Percentiles rank a stretch among this genome's conserved stretches.
These are phyloP conservation scores for Lasius fuliginosus DNA, from an alignment of 2,888 invertebrate species.

Conservation along the genomic window DNA sequence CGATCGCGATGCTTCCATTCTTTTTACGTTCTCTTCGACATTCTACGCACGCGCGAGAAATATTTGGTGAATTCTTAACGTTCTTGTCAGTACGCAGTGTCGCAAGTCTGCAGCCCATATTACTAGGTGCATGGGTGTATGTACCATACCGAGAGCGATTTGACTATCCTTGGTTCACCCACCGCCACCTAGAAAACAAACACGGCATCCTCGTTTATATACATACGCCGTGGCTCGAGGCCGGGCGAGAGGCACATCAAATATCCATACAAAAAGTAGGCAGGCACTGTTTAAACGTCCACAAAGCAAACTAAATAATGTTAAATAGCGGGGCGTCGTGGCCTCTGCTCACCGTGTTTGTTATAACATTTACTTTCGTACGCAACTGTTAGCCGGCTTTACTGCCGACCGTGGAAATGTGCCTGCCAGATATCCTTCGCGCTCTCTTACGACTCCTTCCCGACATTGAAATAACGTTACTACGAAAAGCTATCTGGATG, in stretches of 20 bases:
- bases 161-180: slow-evolving; percentile 65
- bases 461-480: slow-evolving; percentile 74
- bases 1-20: not conserved
- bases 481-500: slow-evolving; percentile 43
- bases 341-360: slow-evolving; percentile 81
- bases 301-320: slow-evolving; percentile 86
- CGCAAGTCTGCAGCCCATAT: slow-evolving; percentile 15
- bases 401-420: slow-evolving; percentile 82
- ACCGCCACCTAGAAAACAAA: slow-evolving; percentile 82
- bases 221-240: slow-evolving; percentile 66
- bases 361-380: slow-evolving; percentile 85
- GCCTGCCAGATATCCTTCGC: slow-evolving; percentile 83
- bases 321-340: slow-evolving; percentile 84
- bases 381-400: slow-evolving; percentile 82
- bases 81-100: slow-evolving; percentile 9
- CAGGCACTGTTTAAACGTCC: slow-evolving; percentile 84
- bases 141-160: slow-evolving; percentile 52
- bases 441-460: slow-evolving; percentile 77
- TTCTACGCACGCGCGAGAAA: not conserved
- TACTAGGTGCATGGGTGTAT: slow-evolving; percentile 38
- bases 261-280: slow-evolving; percentile 82
- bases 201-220: slow-evolving; percentile 76
- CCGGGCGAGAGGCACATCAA: slow-evolving; percentile 78
- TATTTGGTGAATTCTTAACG: slow-evolving; percentile 14
- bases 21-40: not conserved